Conservation (phyloP, 2,797 vertebrate species). For the Taenioides sp. region DNA sequence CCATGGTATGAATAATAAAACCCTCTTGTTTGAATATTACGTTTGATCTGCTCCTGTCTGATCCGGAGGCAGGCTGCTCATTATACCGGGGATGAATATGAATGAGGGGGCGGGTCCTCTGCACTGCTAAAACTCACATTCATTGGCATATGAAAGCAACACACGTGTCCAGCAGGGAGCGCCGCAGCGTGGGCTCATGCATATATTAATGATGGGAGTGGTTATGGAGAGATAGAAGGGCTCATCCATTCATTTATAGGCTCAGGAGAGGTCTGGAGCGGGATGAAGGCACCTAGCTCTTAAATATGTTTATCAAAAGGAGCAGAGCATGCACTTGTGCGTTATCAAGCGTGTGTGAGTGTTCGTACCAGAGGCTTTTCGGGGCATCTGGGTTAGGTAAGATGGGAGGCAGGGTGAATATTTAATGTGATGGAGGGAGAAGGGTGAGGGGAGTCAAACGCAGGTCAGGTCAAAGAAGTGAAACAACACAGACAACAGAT, state of each 20-base stretch:
- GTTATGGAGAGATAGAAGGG: slow-evolving; percentile 42
- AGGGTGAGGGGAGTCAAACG: slow-evolving; percentile 22
- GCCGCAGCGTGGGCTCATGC: slow-evolving; percentile 68
- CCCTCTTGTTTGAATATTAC: slow-evolving; percentile 61
- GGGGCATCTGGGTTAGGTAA: slow-evolving; percentile 34
- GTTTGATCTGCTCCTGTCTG: slow-evolving; percentile 69
- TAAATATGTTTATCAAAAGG: slow-evolving; percentile 76
- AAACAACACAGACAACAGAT: not conserved
- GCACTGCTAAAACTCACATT: slow-evolving; percentile 58
- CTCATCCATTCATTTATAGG: slow-evolving; percentile 73
- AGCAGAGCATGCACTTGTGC: slow-evolving; percentile 41
- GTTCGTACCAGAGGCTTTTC: slow-evolving; percentile 63
- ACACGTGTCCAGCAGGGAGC: slow-evolving; percentile 33
- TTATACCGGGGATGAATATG: slow-evolving; percentile 70
- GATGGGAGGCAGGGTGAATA: slow-evolving; percentile 55
- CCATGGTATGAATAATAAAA: slow-evolving; percentile 60
- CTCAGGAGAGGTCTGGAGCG: slow-evolving; percentile 60
- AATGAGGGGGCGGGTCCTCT: slow-evolving; percentile 68
- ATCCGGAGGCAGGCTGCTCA: slow-evolving; percentile 63
- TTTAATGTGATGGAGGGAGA: slow-evolving; percentile 56
- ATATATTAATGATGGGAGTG: slow-evolving; percentile 78
- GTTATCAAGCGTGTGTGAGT: slow-evolving; percentile 65
- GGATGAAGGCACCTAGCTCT: slow-evolving; percentile 63
- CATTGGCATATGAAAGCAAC: slow-evolving; percentile 67
- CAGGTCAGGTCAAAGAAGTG: slow-evolving; percentile 15